Evolutionary conservation across 1,140 invertebrate genomes (phyloP).

Genomic region (Aphelinus certus): DNA sequence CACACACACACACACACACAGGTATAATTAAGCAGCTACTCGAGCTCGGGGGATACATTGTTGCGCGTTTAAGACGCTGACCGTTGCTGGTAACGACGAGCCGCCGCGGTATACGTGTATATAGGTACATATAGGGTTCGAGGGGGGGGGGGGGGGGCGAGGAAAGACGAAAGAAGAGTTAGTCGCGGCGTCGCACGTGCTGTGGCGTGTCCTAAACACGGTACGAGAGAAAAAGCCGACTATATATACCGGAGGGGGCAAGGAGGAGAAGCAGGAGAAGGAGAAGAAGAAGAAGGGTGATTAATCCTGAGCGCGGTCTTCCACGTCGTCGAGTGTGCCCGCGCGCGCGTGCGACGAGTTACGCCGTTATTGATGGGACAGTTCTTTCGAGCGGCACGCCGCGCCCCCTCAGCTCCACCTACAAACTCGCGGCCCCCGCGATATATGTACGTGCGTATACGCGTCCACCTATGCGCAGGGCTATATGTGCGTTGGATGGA

Average conservation of each 20-base stretch:
- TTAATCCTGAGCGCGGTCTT: conserved; percentile 65
- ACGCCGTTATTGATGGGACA: conserved; percentile 66
- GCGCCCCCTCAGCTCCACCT: conserved; percentile 24
- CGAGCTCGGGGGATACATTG: too few species aligned
- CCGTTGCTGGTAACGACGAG: too few species aligned
- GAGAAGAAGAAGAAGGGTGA: conserved; percentile 63
- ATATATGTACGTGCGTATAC: too few species aligned
- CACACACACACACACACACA: too few species aligned
- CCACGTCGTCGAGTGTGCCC: conserved; percentile 61
- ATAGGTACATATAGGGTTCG: too few species aligned
- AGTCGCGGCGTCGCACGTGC: conserved; percentile 24
- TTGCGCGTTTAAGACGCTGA: too few species aligned
- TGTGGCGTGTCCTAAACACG: too few species aligned
- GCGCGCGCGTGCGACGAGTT: conserved; percentile 45
- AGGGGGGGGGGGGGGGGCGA: conserved; percentile 5
- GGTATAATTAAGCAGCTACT: too few species aligned
- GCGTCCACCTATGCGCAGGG: too few species aligned
- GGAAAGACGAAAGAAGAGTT: not conserved
- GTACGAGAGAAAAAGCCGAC: too few species aligned
- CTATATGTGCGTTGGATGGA: too few species aligned
- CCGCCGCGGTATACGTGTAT: too few species aligned
- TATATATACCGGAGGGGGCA: conserved; percentile 35
- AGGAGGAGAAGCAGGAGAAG: conserved; percentile 48
- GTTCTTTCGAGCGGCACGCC: conserved; percentile 57
- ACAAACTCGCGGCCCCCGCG: conserved; percentile 13